Evolutionary conservation across 2,113 vertebrate species (phyloP).

Genomic region (Equus quagga): DNA sequence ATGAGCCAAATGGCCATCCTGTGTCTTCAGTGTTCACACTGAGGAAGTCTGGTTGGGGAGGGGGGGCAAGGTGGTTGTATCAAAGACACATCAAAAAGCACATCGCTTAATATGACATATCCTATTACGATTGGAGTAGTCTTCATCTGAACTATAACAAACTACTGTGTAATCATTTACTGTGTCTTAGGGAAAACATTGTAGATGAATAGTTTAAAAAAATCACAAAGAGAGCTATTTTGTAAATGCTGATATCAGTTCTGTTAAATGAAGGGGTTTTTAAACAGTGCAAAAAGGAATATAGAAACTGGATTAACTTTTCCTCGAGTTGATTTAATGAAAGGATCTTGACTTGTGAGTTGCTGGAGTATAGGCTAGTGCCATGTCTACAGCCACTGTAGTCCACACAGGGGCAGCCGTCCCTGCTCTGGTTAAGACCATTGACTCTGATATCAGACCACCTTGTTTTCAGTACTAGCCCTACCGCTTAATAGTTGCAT

Average conservation of each 20-base stretch:
- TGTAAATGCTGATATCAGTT: not conserved
- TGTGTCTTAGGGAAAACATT: not conserved
- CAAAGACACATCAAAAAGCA: not conserved
- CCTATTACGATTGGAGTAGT: not conserved
- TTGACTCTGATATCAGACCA: not conserved
- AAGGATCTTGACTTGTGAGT: not conserved
- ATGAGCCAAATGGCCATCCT: not conserved
- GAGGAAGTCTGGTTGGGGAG: not conserved
- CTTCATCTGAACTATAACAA: not conserved
- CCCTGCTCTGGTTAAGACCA: not conserved
- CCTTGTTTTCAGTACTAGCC: not conserved
- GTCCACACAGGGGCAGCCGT: rapidly evolving
- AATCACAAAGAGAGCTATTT: not conserved
- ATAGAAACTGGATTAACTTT: not conserved
- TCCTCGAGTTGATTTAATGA: constrained; percentile 11
- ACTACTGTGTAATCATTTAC: not conserved
- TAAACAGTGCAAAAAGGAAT: not conserved
- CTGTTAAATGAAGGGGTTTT: not conserved
- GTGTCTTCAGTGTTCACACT: not conserved
- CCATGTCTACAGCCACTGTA: not conserved
- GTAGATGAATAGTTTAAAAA: not conserved
- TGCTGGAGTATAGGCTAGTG: not conserved
- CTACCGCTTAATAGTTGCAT: not conserved
- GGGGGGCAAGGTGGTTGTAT: not conserved
- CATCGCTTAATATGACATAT: not conserved